Percentiles rank a stretch among this genome's conserved stretches.
Evolutionary conservation across 53 echinoderm and acorn worm genomes (phyloP).

Genomic region (Crossaster papposus): DNA sequence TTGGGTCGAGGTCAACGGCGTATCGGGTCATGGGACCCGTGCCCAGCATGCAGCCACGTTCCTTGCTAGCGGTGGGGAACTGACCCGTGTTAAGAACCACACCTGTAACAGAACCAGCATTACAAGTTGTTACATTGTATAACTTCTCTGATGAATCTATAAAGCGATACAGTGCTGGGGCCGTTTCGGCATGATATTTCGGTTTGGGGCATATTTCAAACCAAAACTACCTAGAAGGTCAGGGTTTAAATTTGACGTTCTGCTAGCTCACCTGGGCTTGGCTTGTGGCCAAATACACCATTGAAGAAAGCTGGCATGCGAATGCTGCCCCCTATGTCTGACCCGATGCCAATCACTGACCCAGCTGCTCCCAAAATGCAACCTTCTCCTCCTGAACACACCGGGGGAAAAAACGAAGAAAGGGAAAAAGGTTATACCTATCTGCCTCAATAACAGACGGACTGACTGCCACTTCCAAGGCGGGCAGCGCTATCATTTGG

Average conservation of each 20-base stretch:
- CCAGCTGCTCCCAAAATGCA: conserved; percentile 81
- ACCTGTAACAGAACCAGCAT: conserved; percentile 39
- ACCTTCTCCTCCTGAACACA: conserved; percentile 86
- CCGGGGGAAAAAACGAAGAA: not conserved
- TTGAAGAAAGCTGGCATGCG: conserved; percentile 99
- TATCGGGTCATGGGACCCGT: conserved; percentile 93
- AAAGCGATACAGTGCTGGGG: too few species aligned
- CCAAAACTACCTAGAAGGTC: too few species aligned
- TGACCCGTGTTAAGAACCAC: conserved; percentile 84
- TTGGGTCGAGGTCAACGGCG: conserved; percentile 80
- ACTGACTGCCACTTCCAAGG: too few species aligned
- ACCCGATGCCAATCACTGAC: conserved; percentile 90
- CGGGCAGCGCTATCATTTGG: too few species aligned
- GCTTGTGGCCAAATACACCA: conserved; percentile 95
- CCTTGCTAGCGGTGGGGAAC: conserved; percentile 77
- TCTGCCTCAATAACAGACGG: not conserved
- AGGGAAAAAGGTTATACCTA: not conserved
- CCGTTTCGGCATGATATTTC: too few species aligned
- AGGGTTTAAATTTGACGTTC: too few species aligned
- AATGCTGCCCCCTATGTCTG: conserved; percentile 99
- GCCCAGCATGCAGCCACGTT: conserved; percentile 73
- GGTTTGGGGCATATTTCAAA: too few species aligned
- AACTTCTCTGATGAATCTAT: too few species aligned
- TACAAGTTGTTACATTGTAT: too few species aligned
- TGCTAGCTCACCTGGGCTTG: conserved; percentile 71